Conservation (phyloP, 1,140 invertebrate genomes). For the Sycophaga agraensis region DNA sequence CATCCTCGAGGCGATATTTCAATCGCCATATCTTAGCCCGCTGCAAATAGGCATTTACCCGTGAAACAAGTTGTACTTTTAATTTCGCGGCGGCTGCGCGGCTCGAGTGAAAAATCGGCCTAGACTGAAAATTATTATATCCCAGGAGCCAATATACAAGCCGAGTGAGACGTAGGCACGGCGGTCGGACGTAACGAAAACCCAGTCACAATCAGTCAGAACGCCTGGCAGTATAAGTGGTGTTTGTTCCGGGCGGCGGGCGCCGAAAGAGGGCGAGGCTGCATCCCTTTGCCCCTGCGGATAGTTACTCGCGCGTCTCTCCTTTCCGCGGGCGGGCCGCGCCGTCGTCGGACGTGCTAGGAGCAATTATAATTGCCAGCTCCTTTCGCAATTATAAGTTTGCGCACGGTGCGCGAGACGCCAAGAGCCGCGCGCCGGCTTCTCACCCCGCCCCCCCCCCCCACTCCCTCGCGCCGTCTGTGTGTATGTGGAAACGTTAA, state of each 20-base stretch:
- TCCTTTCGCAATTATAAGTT: slow-evolving; percentile 61
- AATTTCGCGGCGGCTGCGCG: too few relatives aligned
- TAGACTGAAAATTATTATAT: too few relatives aligned
- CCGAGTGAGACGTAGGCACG: too few relatives aligned
- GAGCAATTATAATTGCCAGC: slow-evolving; percentile 59
- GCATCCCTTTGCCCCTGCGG: slow-evolving; percentile 18
- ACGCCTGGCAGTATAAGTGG: neutral
- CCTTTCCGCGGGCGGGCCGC: slow-evolving; percentile 32
- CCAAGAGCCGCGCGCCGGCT: slow-evolving; percentile 19
- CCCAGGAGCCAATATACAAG: too few relatives aligned
- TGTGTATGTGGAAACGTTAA: slow-evolving; percentile 57
- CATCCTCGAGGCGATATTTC: too few relatives aligned
- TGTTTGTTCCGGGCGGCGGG: slow-evolving; percentile 8
- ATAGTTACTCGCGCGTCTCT: slow-evolving; percentile 52
- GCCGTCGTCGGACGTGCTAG: slow-evolving; percentile 31
- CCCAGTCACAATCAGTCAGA: too few relatives aligned
- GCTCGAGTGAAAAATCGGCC: too few relatives aligned
- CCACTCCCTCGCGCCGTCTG: slow-evolving; percentile 27
- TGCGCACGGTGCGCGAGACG: slow-evolving; percentile 42
- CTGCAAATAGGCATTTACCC: too few relatives aligned
- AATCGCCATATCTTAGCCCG: too few relatives aligned
- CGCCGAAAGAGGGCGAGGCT: neutral
- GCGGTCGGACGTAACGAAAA: too few relatives aligned
- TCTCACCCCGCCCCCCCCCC: neutral
- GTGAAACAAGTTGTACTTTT: too few relatives aligned